Conservation (phyloP, 1,140 invertebrate species). For the Palaemon carinicauda region DNA sequence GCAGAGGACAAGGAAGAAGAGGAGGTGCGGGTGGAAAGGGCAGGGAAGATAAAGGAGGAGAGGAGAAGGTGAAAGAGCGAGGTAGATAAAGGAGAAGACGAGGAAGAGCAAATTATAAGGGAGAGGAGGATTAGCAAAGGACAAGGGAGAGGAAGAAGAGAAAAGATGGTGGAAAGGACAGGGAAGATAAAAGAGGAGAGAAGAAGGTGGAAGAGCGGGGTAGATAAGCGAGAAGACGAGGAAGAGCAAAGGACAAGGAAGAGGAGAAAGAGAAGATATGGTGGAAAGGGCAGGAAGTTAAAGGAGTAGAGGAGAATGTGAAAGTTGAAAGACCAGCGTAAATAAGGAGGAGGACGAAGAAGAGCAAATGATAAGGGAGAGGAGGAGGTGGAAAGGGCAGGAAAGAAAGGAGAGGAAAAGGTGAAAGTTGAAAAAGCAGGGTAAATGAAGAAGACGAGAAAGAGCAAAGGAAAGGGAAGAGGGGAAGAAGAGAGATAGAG, state of each 20-base stretch:
- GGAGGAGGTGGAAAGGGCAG: background rate
- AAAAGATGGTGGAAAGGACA: background rate
- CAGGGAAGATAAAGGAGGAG: too few relatives aligned
- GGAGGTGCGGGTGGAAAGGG: too few relatives aligned
- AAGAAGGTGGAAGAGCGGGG: background rate
- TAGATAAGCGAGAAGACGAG: too few relatives aligned
- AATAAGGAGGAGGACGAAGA: background rate
- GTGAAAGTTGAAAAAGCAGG: background rate
- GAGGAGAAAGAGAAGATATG: background rate
- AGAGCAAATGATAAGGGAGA: background rate
- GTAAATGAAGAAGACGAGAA: too few relatives aligned
- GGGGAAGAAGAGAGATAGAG: background rate
- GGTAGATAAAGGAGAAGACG: background rate
- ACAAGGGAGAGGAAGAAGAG: background rate
- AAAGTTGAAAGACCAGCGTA: background rate
- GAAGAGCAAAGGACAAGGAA: background rate
- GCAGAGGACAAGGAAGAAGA: background rate
- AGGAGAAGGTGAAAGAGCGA: too few relatives aligned
- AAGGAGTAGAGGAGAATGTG: background rate
- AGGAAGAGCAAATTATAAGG: background rate
- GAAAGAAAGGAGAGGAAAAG: background rate
- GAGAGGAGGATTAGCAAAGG: background rate
- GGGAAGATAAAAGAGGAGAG: background rate
- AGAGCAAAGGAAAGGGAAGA: background rate
- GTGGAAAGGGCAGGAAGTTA: background rate